These are phyloP conservation scores for Drosophila formosana DNA, from an alignment of 2,888 invertebrate genomes.

Conservation along the genomic window DNA sequence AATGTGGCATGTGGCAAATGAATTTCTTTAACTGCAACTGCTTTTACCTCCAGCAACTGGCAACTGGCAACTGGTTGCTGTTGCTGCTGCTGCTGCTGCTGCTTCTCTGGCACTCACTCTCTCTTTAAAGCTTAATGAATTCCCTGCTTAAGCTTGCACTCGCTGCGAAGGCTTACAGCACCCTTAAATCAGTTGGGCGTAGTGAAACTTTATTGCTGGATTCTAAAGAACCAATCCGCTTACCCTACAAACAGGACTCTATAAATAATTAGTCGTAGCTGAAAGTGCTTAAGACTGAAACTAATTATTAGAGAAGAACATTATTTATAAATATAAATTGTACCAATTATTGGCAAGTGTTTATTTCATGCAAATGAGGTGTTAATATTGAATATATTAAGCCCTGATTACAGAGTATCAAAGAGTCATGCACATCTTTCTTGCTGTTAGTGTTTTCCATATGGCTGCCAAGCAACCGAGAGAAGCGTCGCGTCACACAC, in stretches of 20 bases:
- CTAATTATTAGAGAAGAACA: background rate
- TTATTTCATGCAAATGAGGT: background rate
- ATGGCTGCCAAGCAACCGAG: conserved; percentile 42
- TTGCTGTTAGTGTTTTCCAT: conserved; percentile 6
- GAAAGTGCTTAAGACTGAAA: background rate
- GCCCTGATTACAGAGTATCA: background rate
- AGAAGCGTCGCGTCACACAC: conserved; percentile 20
- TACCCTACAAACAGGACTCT: conserved; percentile 4
- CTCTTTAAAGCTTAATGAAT: conserved; percentile 47
- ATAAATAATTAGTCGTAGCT: background rate
- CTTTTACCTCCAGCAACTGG: conserved; percentile 6
- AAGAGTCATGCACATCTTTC: background rate
- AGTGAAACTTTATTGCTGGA: conserved; percentile 39
- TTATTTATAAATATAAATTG: background rate
- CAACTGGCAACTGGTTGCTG: conserved; percentile 6
- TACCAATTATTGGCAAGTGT: background rate
- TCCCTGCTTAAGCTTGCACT: conserved; percentile 24
- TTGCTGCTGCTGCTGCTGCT: conserved; percentile 5
- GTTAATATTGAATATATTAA: background rate
- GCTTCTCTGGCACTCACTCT: background rate
- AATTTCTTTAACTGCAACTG: conserved; percentile 47
- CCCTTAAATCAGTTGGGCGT: conserved; percentile 63
- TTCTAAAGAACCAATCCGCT: background rate
- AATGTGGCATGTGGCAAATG: conserved; percentile 61
- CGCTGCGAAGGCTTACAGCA: conserved; percentile 17